Evolutionary conservation across 2,797 vertebrate species (phyloP).

Genomic region (Triplophysa bombifrons): DNA sequence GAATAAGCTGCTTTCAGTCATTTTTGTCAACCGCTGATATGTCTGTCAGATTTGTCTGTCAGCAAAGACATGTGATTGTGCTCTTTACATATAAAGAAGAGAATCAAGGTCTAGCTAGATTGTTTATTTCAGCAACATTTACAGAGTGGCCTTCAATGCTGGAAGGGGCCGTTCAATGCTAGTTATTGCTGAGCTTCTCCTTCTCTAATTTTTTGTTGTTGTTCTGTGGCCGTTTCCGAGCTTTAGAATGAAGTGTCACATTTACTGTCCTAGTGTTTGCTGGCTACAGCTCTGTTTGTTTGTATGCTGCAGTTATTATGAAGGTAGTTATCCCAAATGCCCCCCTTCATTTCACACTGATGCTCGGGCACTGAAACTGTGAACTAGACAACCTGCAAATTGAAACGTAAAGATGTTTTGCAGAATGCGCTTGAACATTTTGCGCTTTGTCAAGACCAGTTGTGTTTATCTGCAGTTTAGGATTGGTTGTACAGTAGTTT

Average conservation of each 20-base stretch:
- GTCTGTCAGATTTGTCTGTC: constrained; percentile 29
- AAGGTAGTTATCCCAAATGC: constrained; percentile 18
- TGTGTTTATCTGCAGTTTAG: constrained; percentile 9
- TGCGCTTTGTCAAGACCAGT: constrained; percentile 12
- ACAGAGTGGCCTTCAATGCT: constrained; percentile 4
- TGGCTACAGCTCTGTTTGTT: constrained; percentile 20
- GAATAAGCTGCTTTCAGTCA: constrained; percentile 48
- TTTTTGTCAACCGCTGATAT: constrained; percentile 41
- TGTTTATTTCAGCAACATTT: constrained; percentile 30
- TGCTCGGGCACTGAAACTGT: neutral
- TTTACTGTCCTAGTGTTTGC: neutral
- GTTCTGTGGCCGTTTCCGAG: constrained; percentile 1
- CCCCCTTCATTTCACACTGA: constrained; percentile 13
- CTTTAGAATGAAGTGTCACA: constrained; percentile 14
- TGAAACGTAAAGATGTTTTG: neutral
- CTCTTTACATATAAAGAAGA: constrained; percentile 31
- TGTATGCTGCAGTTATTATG: constrained; percentile 25
- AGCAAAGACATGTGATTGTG: constrained; percentile 26
- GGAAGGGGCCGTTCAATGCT: neutral
- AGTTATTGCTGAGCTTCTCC: constrained; percentile 4
- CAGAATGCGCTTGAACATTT: constrained; percentile 6
- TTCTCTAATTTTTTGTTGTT: constrained; percentile 6
- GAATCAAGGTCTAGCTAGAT: constrained; percentile 25
- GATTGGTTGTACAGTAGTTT: neutral
- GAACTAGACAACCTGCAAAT: constrained; percentile 10